Evolutionary conservation across 2,797 vertebrate species (phyloP), one percentile per base, ranked within the genome.

Genomic region (Molossus alvarezi): DNA sequence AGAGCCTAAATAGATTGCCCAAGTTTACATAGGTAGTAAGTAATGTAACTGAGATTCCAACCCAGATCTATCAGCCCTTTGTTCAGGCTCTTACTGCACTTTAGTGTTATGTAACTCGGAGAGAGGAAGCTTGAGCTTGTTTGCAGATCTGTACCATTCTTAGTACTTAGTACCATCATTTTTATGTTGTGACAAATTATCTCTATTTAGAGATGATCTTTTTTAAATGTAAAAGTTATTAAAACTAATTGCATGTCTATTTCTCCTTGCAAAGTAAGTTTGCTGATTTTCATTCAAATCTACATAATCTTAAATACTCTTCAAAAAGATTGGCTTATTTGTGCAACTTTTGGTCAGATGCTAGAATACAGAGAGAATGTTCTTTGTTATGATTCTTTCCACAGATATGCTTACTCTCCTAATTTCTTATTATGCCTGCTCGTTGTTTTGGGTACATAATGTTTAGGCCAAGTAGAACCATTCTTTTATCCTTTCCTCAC

Each of bases 161-260:
- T 84, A 55, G 14, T 95, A 75, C 23, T 94, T 87, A 72, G 10
- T 72, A 80, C 25, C 13, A 5, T 90, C 76, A 75, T 88, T 94
- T 88, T 95, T n/a, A 48, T 85, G 17, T 82, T 82, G 17, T 84
- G 41, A 67, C 55, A 73, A 79, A 92, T 86, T 71, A 37, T 83
- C 53, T 87, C 45, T 95, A 37, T 82, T 91, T 91, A 82, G 58
- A 92, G 57, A 48, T 75, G 13, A 69, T n/a, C 33, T n/a, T 88
- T 64, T 76, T 60, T 9, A 79, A 95, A 82, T 53, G 60, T 84
- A 33, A 76, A 94, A 90, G 17, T 71, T 94, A 76, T 25, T 67
- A 76, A 87, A 87, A 69, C 10, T 75, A 81, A 58, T 90, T 77
- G 7, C 6, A 20, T 82, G 2, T 45, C 41, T 65, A 0, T 77